These are phyloP conservation scores for Telmatherina bonti DNA, from an alignment of 2,797 vertebrate genomes.

Conservation along the genomic window DNA sequence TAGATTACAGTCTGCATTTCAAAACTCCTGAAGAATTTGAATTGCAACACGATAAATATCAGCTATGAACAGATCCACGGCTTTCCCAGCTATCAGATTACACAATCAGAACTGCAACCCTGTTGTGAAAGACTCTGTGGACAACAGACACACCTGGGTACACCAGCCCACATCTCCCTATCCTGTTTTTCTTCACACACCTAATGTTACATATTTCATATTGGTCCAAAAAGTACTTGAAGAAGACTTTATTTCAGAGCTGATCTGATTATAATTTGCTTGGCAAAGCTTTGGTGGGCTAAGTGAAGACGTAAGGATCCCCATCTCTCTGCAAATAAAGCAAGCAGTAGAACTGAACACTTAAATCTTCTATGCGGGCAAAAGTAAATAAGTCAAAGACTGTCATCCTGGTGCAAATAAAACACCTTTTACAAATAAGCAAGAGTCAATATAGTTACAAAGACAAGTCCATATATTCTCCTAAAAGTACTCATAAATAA, in stretches of 20 bases:
- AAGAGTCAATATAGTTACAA: slow-evolving; percentile 6
- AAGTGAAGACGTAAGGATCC: neutral
- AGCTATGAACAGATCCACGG: neutral
- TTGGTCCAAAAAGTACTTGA: neutral
- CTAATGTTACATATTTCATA: neutral
- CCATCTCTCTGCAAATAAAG: neutral
- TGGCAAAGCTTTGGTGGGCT: neutral
- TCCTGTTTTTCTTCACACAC: neutral
- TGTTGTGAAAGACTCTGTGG: slow-evolving; percentile 45
- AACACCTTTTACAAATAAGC: slow-evolving; percentile 64
- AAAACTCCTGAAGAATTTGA: neutral
- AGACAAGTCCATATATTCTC: neutral
- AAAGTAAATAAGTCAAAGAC: neutral
- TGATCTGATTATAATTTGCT: neutral
- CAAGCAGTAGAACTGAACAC: neutral
- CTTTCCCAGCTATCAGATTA: neutral
- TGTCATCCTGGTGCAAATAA: slow-evolving; percentile 23
- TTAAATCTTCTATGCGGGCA: neutral
- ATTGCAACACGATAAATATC: slow-evolving; percentile 25
- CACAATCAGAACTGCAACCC: slow-evolving; percentile 13
- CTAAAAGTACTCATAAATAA: neutral
- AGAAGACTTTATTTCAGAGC: neutral
- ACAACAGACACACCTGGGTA: slow-evolving; percentile 25
- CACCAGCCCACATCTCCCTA: neutral
- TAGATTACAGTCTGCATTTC: neutral